Conservation (phyloP, 2,888 invertebrate species). For the Tineola bisselliella region DNA sequence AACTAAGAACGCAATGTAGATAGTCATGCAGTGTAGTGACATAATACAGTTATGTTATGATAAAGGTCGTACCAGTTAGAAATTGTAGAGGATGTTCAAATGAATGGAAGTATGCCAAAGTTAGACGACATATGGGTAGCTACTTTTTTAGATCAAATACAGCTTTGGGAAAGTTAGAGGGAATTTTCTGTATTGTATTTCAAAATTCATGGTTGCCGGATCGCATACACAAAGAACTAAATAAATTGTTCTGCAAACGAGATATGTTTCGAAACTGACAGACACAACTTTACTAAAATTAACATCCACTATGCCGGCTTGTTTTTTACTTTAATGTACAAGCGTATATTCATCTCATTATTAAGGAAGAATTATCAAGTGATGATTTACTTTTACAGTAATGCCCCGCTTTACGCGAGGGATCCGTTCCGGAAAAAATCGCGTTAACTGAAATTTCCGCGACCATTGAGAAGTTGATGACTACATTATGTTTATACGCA, state of each 20-base stretch:
- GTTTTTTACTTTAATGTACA: too few species aligned
- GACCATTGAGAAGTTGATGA: too few species aligned
- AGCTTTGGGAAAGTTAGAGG: not conserved
- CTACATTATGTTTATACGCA: too few species aligned
- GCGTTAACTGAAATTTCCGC: too few species aligned
- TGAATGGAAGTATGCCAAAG: slow-evolving; percentile 45
- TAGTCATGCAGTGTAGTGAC: not conserved
- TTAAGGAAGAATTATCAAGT: too few species aligned
- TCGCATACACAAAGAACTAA: not conserved
- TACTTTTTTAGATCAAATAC: slow-evolving; percentile 10
- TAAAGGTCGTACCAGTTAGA: slow-evolving; percentile 15
- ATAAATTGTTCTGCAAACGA: not conserved
- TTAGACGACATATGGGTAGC: slow-evolving; percentile 27
- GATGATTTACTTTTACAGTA: too few species aligned
- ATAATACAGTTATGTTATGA: not conserved
- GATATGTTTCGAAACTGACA: too few species aligned
- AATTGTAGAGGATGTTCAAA: slow-evolving; percentile 26
- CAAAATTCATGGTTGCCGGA: slow-evolving; percentile 2
- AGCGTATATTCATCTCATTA: too few species aligned
- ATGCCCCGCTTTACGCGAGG: too few species aligned
- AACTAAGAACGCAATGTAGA: not conserved
- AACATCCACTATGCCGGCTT: too few species aligned
- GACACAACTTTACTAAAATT: too few species aligned
- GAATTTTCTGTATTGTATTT: slow-evolving; percentile 3
- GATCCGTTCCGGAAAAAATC: too few species aligned